These are phyloP conservation scores for Geodia barretti DNA, from an alignment of 37 sponge, comb jelly and placozoan species.

Conservation along the genomic window DNA sequence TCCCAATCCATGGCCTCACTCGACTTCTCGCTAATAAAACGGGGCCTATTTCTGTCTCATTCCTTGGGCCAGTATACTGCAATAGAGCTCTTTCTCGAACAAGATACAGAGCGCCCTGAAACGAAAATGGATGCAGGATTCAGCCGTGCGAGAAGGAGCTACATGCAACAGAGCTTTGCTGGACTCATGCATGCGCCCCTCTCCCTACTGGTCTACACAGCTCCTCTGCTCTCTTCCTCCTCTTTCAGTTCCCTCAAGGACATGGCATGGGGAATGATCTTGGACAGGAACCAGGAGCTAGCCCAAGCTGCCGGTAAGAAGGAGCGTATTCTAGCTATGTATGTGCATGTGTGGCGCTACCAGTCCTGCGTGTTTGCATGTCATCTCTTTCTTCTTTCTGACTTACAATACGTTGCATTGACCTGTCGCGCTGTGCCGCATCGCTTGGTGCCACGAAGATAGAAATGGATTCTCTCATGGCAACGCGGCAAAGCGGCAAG, in stretches of 20 bases:
- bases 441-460: too few species aligned
- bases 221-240: constrained; percentile 15
- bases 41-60: neutral
- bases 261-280: constrained; percentile 49
- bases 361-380: too few species aligned
- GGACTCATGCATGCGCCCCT: constrained; percentile 52
- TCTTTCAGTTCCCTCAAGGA: constrained; percentile 31
- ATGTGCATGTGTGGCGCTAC: neutral
- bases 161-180: constrained; percentile 5
- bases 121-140: neutral
- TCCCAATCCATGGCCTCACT: neutral
- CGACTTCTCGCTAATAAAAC: neutral
- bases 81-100: constrained; percentile 32
- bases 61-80: neutral
- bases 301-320: constrained; percentile 44
- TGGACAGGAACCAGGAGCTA: constrained; percentile 57
- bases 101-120: constrained; percentile 2
- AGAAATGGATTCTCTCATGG: too few species aligned
- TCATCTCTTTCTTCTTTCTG: too few species aligned
- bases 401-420: too few species aligned
- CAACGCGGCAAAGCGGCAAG: too few species aligned
- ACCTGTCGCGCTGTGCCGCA: too few species aligned
- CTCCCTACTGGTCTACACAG: constrained; percentile 30
- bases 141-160: constrained; percentile 18
- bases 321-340: neutral